Percentiles rank a stretch among this genome's conserved stretches.
phyloP scores from a whole-genome alignment of 1,140 invertebrate genomes.

The Polypedilum pembai region DNA sequence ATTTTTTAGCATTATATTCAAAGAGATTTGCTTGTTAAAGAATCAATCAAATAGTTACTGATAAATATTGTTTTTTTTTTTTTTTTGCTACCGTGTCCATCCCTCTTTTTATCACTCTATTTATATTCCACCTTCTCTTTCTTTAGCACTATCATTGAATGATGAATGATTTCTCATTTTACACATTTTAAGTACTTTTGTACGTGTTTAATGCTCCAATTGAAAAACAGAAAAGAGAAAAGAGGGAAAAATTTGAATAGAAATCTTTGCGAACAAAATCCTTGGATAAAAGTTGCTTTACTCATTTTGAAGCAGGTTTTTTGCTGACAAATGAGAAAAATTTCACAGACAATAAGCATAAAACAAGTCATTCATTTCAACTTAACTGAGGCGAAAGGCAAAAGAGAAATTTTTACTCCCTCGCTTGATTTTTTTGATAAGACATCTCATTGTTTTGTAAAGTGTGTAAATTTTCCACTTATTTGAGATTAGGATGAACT shows the following conservation, averaged over 20 bases:
- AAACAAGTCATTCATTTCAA: constrained; percentile 13
- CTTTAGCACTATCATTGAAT: neutral
- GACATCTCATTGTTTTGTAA: neutral
- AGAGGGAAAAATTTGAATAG: neutral
- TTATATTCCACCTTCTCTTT: neutral
- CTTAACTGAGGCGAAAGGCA: neutral
- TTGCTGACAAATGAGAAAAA: constrained; percentile 2
- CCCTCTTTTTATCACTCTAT: neutral
- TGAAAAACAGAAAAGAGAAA: neutral
- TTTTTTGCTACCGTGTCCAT: neutral
- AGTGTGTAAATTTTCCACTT: neutral
- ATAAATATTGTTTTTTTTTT: too few species aligned
- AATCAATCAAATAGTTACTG: too few species aligned
- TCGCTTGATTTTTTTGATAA: too few species aligned
- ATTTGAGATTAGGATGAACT: too few species aligned
- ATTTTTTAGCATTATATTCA: too few species aligned
- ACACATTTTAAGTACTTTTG: constrained; percentile 12
- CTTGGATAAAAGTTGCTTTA: neutral
- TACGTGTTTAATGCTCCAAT: constrained; percentile 1
- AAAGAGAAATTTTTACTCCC: neutral
- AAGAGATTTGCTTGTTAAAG: too few species aligned
- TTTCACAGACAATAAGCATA: neutral
- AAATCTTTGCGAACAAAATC: neutral
- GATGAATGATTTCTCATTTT: constrained; percentile 18
- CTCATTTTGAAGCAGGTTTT: neutral